Evolutionary conservation across 2,888 invertebrate genomes (phyloP).

Genomic region (Metallyticus violacea): DNA sequence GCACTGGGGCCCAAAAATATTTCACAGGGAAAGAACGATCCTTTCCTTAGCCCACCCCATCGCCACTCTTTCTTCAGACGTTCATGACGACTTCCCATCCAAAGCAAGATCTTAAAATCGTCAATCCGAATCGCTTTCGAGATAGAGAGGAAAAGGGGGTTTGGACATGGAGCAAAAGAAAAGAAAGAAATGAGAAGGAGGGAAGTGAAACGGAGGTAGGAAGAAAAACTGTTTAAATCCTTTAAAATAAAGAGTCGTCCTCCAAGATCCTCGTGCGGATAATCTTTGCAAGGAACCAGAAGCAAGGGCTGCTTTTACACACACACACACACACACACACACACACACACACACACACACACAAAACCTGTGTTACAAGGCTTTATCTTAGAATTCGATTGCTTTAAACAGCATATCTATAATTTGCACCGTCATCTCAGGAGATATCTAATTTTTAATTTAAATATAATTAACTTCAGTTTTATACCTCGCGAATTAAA

Average conservation of each 20-base stretch:
- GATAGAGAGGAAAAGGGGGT: neutral
- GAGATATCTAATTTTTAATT: no score
- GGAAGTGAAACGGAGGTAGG: neutral
- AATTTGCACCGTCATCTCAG: no score
- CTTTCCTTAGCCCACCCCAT: neutral
- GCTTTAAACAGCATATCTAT: no score
- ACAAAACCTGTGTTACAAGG: no score
- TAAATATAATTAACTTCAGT: no score
- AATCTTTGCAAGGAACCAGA: neutral
- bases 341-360: no score
- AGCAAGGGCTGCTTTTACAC: neutral
- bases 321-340: no score
- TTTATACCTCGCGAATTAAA: no score
- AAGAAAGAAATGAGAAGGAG: neutral
- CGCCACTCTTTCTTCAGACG: neutral
- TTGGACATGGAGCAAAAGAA: neutral
- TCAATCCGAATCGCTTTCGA: constrained; percentile 15
- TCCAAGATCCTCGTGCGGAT: neutral
- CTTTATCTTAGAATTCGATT: no score
- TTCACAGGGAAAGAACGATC: constrained; percentile 1
- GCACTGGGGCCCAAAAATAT: neutral
- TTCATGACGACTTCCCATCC: constrained; percentile 20
- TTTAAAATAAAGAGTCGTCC: neutral
- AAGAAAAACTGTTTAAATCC: neutral
- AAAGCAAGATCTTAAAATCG: constrained; percentile 23